Base-by-base conservation (phyloP, 1,140 invertebrate species). In the Theocolax elegans region DNA sequence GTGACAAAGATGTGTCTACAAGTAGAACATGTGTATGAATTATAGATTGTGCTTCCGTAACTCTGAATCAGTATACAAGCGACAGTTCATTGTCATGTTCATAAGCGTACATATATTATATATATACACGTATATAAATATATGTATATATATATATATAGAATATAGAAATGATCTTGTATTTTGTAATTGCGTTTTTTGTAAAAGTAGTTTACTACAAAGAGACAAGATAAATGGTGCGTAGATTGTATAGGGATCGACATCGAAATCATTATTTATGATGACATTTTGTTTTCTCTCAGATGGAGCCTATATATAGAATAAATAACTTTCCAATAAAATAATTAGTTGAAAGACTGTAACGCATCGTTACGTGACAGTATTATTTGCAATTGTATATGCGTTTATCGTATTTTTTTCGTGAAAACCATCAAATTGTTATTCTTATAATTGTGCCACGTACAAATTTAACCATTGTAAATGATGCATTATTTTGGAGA, bases 141-240 rank as follows among this genome's bases (percentile, higher is more conserved):
- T 58, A 49, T 67, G 21, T 25, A 51, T n/a, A 51, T 15, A 35
- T 17, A 27, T 38, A n/a, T 49, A 56, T 56, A 56, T 19, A 69
- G 49, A 35, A 40, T 7, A 58, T 70, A 70, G 60, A 70, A 58
- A 64, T 27, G 48, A 63, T 64, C 59, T 70, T 70, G 67, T 70
- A 70, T 70, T 70, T 70, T 70, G 60, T 70, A 70, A 69, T 56
- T 56, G 49, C 49, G 42, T 56, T 70, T 69, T 70, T 63, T 70
- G 29, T 64, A 63, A 70, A 38, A 42, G 40, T 70, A 70, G 67
- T 27, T 58, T 58, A 49, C 31, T 12, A 29, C 29, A 51, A 29
- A n/a, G 38, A 17, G 9, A 27, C 27, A 40, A 13, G 1, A 23
- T 8, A 23, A 49, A 19, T 15, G 4, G 27, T 44, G 38, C 35